Conservation (phyloP, 2,888 invertebrate genomes). For the Conomelus anceps region DNA sequence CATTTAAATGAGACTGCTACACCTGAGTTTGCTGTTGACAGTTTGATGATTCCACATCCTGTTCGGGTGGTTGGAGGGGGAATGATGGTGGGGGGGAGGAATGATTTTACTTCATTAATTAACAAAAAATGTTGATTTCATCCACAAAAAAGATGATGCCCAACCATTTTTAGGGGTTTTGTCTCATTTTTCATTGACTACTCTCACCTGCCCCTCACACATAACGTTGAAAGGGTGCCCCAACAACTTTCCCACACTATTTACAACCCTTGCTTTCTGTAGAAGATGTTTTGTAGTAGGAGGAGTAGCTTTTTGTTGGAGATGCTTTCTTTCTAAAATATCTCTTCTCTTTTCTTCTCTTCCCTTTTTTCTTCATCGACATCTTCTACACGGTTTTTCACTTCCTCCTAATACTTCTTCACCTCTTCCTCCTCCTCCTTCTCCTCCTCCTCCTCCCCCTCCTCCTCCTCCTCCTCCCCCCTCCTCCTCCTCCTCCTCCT, state of each 20-base stretch:
- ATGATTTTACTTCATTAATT: not conserved
- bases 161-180: not conserved
- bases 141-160: not conserved
- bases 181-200: not conserved
- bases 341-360: too few relatives aligned
- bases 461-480: too few relatives aligned
- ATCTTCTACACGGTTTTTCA: too few relatives aligned
- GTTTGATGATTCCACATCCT: not conserved
- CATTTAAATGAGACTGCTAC: not conserved
- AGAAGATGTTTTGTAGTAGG: not conserved
- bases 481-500: too few relatives aligned
- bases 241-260: not conserved
- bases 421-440: too few relatives aligned
- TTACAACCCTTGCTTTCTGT: not conserved
- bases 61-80: not conserved
- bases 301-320: too few relatives aligned
- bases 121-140: not conserved
- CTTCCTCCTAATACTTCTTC: too few relatives aligned
- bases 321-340: too few relatives aligned
- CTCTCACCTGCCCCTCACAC: not conserved
- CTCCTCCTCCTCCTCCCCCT: too few relatives aligned
- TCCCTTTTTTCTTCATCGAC: too few relatives aligned
- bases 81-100: too few relatives aligned
- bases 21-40: not conserved
- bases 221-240: too few relatives aligned